Percentiles rank a stretch among this genome's conserved stretches.
Evolutionary conservation across 2,888 invertebrate genomes (phyloP).

Genomic region (Marasmarcha lunaedactyla): DNA sequence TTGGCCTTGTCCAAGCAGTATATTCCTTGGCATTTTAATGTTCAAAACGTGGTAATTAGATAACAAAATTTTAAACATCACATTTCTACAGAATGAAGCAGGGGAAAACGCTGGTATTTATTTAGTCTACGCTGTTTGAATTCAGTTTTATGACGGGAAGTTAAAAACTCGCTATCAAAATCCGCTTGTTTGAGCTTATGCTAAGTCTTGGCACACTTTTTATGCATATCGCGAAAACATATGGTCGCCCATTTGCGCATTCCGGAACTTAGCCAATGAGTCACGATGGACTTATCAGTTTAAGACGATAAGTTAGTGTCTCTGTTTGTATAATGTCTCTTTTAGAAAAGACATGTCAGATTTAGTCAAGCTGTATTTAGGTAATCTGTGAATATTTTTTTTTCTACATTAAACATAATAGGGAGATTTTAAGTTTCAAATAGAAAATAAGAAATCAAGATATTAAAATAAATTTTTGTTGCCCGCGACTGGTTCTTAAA

Average conservation of each 20-base stretch:
- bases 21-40: too few species aligned
- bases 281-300: constrained; percentile 47
- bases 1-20: constrained; percentile 4
- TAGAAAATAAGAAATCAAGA: neutral
- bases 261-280: constrained; percentile 48
- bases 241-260: constrained; percentile 46
- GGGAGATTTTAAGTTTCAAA: neutral
- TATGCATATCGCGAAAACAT: constrained; percentile 48
- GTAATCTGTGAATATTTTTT: neutral
- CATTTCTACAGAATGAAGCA: too few species aligned
- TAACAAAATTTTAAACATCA: too few species aligned
- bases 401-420: too few species aligned
- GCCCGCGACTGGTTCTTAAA: too few species aligned
- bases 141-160: neutral
- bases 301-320: constrained; percentile 38
- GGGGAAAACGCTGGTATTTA: too few species aligned
- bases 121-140: neutral
- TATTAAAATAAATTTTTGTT: too few species aligned
- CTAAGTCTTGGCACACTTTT: constrained; percentile 35
- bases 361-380: neutral
- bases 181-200: constrained; percentile 1
- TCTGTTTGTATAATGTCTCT: constrained; percentile 26
- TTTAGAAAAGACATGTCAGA: neutral
- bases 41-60: too few species aligned
- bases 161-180: neutral